phyloP scores from a whole-genome alignment of 1,140 invertebrate species.

The Rhagoletis pomonella region DNA sequence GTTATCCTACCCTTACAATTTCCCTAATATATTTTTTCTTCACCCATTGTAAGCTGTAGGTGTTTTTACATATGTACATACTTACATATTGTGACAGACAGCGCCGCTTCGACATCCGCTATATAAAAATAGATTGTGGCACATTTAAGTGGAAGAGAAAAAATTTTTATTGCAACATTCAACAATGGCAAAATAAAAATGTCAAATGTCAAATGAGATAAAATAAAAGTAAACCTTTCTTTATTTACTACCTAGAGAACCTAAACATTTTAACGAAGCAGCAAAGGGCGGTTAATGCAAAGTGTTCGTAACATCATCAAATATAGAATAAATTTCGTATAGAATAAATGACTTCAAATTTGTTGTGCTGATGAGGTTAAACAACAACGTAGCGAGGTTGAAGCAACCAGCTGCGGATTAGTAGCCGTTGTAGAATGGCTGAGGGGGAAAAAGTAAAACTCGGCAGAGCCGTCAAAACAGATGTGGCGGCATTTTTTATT shows the following conservation, averaged over 20 bases:
- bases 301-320: conserved; percentile 23
- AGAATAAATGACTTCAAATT: conserved; percentile 38
- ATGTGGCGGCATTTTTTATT: too few relatives aligned
- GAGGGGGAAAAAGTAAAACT: background rate
- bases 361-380: conserved; percentile 34
- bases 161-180: conserved; percentile 17
- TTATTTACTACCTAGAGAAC: background rate
- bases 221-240: background rate
- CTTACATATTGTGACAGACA: background rate
- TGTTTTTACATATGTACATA: too few relatives aligned
- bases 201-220: conserved; percentile 1
- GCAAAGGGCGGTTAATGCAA: background rate
- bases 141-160: conserved; percentile 34
- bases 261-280: background rate
- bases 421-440: background rate
- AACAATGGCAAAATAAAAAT: conserved; percentile 49
- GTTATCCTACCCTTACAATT: too few relatives aligned
- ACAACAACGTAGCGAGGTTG: background rate
- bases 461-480: background rate
- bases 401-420: background rate
- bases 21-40: too few relatives aligned
- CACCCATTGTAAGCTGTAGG: too few relatives aligned
- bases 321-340: conserved; percentile 41
- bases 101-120: background rate
- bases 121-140: background rate